Conservation (phyloP, 2,888 invertebrate genomes). For the Byasa hedistus region DNA sequence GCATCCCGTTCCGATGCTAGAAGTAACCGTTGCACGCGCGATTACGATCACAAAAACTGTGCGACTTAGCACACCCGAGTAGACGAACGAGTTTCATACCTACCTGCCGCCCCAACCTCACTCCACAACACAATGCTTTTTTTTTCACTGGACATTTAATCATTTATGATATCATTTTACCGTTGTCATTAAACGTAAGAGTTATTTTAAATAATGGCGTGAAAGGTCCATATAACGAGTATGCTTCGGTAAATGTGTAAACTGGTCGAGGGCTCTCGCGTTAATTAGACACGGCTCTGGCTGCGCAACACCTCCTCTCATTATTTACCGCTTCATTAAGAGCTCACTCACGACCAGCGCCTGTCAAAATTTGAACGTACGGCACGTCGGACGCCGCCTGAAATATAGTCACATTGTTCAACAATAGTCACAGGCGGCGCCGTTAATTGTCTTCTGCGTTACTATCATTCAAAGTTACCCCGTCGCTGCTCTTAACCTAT, state of each 20-base stretch:
- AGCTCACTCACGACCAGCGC: slow-evolving; percentile 69
- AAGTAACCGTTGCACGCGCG: slow-evolving; percentile 71
- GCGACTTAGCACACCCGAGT: slow-evolving; percentile 48
- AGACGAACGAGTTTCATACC: slow-evolving; percentile 54
- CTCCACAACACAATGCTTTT: slow-evolving; percentile 46
- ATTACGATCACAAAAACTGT: slow-evolving; percentile 65
- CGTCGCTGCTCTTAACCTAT: slow-evolving; percentile 53
- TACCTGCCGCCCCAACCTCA: slow-evolving; percentile 16
- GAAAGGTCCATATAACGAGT: slow-evolving; percentile 47
- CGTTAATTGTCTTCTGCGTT: slow-evolving; percentile 69
- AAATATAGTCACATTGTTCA: slow-evolving; percentile 74
- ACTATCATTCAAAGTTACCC: slow-evolving; percentile 44
- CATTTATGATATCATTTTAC: slow-evolving; percentile 49
- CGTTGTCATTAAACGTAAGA: slow-evolving; percentile 40
- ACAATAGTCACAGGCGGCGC: slow-evolving; percentile 68
- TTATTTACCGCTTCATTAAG: slow-evolving; percentile 80
- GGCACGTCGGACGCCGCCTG: slow-evolving; percentile 58
- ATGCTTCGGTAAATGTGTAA: slow-evolving; percentile 47
- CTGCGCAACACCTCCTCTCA: slow-evolving; percentile 71
- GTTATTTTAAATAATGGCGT: slow-evolving; percentile 47
- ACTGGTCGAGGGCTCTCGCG: slow-evolving; percentile 56
- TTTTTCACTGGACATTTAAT: slow-evolving; percentile 43
- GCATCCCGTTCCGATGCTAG: slow-evolving; percentile 58
- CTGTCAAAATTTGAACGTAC: slow-evolving; percentile 74
- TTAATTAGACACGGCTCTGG: slow-evolving; percentile 73